phyloP scores from a whole-genome alignment of 2,888 invertebrate species.

The Myathropa florea region DNA sequence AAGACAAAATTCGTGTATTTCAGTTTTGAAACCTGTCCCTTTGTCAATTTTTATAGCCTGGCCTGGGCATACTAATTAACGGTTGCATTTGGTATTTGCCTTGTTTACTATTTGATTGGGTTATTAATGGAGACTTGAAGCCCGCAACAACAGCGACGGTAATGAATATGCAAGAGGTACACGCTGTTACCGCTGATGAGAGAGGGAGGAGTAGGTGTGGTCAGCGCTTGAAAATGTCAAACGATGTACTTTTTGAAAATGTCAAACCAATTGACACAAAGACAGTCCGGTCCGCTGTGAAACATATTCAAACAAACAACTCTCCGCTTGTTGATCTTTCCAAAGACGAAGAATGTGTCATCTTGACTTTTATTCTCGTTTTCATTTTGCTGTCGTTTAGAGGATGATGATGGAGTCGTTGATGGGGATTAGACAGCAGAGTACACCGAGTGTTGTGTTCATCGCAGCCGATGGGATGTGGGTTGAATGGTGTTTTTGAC shows the following conservation, averaged over 20 bases:
- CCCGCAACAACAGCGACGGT: neutral
- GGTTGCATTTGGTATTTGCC: slow-evolving; percentile 25
- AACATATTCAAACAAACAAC: neutral
- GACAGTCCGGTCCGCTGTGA: neutral
- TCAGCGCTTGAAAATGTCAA: slow-evolving; percentile 32
- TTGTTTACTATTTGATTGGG: slow-evolving; percentile 38
- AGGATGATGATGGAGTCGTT: slow-evolving; percentile 39
- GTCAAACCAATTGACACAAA: slow-evolving; percentile 13
- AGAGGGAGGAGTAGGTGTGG: slow-evolving; percentile 38
- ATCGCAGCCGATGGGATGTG: neutral
- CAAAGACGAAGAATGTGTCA: slow-evolving; percentile 28
- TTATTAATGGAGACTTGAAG: slow-evolving; percentile 19
- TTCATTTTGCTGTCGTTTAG: slow-evolving; percentile 13
- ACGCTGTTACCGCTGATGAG: slow-evolving; percentile 16
- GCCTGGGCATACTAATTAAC: slow-evolving; percentile 36
- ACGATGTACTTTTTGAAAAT: slow-evolving; percentile 8
- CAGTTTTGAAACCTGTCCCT: neutral
- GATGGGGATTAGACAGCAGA: slow-evolving; percentile 43
- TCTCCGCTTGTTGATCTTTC: neutral
- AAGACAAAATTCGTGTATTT: neutral
- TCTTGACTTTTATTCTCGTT: slow-evolving; percentile 20
- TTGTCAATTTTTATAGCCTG: slow-evolving; percentile 4
- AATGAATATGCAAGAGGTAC: slow-evolving; percentile 33
- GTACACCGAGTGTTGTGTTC: slow-evolving; percentile 8
- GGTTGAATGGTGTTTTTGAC: slow-evolving; percentile 5